Evolutionary conservation across 2,113 vertebrate genomes (phyloP).

Genomic region (Stictonetta naevosa): DNA sequence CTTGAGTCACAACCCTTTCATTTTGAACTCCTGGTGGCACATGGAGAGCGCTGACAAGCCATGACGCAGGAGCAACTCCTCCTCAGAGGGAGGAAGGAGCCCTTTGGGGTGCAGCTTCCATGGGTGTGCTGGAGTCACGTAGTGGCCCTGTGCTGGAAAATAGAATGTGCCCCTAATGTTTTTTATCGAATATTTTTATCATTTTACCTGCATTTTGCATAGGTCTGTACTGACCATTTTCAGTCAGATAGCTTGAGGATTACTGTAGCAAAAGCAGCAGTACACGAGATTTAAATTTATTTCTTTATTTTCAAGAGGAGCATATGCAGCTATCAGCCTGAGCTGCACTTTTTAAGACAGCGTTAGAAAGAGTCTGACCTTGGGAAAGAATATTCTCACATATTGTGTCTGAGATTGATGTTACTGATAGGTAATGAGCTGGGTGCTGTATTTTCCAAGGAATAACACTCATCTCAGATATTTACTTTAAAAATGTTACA

Average conservation of each 20-base stretch:
- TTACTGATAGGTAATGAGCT: slow-evolving; percentile 8
- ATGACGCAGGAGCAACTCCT: neutral
- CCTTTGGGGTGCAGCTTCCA: fast-evolving
- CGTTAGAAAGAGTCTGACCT: neutral
- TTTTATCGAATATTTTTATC: neutral
- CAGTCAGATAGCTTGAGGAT: slow-evolving; percentile 6
- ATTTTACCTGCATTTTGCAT: neutral
- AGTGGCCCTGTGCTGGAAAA: neutral
- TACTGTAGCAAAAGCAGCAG: slow-evolving; percentile 19
- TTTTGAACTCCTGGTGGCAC: neutral
- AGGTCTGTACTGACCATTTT: slow-evolving; percentile 17
- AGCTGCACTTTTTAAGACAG: neutral
- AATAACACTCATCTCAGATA: neutral
- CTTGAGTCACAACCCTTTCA: neutral
- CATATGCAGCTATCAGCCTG: neutral
- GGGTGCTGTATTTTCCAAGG: slow-evolving; percentile 26
- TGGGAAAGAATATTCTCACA: neutral
- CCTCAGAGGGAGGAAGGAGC: fast-evolving
- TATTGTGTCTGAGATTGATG: neutral
- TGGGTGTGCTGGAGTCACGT: fast-evolving
- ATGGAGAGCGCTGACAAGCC: neutral
- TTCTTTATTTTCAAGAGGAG: neutral
- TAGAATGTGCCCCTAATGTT: fast-evolving
- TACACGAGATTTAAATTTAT: neutral
- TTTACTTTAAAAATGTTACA: neutral